Evolutionary conservation across 1,140 invertebrate species (phyloP).

Genomic region (Drosophila nannoptera): DNA sequence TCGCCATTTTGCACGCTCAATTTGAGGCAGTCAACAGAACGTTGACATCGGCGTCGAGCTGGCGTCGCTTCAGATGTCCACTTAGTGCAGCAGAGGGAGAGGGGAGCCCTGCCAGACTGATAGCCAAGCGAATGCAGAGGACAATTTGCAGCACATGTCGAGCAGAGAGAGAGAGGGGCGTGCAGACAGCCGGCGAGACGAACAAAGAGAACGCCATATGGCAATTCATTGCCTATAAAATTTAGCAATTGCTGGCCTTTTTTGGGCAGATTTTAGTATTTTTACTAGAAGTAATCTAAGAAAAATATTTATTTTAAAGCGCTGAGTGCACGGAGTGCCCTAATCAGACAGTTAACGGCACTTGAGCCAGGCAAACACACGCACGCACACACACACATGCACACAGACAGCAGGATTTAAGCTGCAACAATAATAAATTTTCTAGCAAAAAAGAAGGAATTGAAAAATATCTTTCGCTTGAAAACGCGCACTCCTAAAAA

Average conservation of each 20-base stretch:
- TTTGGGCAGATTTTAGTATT: constrained; percentile 42
- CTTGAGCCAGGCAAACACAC: constrained; percentile 40
- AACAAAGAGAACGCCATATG: constrained; percentile 44
- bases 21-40: constrained; percentile 61
- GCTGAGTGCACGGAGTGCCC: constrained; percentile 58
- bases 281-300: constrained; percentile 66
- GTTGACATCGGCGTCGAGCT: constrained; percentile 43
- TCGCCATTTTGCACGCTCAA: constrained; percentile 66
- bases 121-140: constrained; percentile 9
- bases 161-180: constrained; percentile 30
- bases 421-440: constrained; percentile 75
- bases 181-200: constrained; percentile 12
- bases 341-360: constrained; percentile 73
- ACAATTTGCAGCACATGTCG: constrained; percentile 48
- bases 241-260: constrained; percentile 49
- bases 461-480: constrained; percentile 53
- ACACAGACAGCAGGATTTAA: constrained; percentile 65
- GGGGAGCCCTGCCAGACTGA: constrained; percentile 17
- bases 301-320: constrained; percentile 77
- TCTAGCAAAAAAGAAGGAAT: constrained; percentile 48
- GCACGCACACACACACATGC: constrained; percentile 16
- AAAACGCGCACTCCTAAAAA: constrained; percentile 60
- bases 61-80: constrained; percentile 18
- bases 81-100: constrained; percentile 4
- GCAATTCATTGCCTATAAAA: constrained; percentile 62